Conservation (phyloP, 2,113 vertebrate genomes). For the Petroica traversi region DNA sequence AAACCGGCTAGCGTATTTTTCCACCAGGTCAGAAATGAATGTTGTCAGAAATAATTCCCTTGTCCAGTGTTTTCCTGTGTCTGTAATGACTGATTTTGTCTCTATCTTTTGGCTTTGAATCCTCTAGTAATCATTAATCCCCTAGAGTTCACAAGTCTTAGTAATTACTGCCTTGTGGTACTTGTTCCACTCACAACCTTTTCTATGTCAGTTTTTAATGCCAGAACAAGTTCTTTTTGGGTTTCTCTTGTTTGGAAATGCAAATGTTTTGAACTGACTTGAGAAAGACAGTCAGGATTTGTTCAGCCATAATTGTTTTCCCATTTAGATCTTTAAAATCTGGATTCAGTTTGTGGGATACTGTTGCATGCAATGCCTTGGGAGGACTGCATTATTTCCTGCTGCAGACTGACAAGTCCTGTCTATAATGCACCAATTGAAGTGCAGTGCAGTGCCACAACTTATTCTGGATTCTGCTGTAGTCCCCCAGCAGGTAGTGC, state of each 20-base stretch:
- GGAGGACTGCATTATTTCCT: not conserved
- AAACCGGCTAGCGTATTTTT: not conserved
- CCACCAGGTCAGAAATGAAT: not conserved
- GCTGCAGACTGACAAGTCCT: not conserved
- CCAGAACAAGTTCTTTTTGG: not conserved
- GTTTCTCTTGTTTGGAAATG: not conserved
- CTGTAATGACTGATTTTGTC: not conserved
- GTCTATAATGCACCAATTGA: accelerated
- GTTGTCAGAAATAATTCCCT: not conserved
- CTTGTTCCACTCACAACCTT: not conserved
- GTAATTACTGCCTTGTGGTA: not conserved
- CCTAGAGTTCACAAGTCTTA: not conserved
- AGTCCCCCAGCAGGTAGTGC: not conserved
- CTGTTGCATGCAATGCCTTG: not conserved
- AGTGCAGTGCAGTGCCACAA: not conserved
- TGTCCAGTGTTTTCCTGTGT: not conserved
- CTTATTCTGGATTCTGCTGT: not conserved
- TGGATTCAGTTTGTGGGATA: not conserved
- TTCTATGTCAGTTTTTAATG: not conserved
- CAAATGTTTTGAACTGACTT: not conserved
- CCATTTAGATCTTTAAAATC: not conserved
- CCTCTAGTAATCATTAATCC: not conserved
- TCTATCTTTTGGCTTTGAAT: not conserved
- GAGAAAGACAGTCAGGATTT: not conserved
- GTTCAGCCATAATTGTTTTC: not conserved